Conservation (phyloP, 1,140 invertebrate species). For the Hydropsyche tenuis region DNA sequence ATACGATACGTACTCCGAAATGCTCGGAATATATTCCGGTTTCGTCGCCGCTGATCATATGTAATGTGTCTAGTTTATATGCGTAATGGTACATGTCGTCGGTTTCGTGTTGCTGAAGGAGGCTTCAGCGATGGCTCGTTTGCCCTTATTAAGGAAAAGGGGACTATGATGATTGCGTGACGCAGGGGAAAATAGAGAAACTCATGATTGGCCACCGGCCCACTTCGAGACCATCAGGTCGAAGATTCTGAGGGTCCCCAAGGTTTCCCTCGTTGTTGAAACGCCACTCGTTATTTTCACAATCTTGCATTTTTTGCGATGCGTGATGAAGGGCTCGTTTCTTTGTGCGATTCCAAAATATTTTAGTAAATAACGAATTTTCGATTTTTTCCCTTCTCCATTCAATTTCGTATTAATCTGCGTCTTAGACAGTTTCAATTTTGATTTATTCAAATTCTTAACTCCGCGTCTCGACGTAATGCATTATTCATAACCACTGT, state of each 20-base stretch:
- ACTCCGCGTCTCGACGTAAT: slow-evolving; percentile 9
- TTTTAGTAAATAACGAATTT: background rate
- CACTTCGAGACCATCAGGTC: slow-evolving; percentile 17
- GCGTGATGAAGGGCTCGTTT: slow-evolving; percentile 30
- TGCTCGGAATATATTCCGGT: too few relatives aligned
- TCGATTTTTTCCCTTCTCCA: background rate
- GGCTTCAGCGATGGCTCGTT: slow-evolving; percentile 15
- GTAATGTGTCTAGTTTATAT: too few relatives aligned
- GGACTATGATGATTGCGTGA: background rate
- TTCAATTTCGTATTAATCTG: background rate
- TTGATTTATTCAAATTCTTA: slow-evolving; percentile 36
- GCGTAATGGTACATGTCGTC: slow-evolving; percentile 7
- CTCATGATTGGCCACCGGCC: slow-evolving; percentile 26
- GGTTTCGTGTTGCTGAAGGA: slow-evolving; percentile 18
- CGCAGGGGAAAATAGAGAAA: slow-evolving; percentile 6
- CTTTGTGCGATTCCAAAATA: background rate
- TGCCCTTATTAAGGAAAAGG: slow-evolving; percentile 26
- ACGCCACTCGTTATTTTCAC: slow-evolving; percentile 23
- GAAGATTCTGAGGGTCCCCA: background rate
- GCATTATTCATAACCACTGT: slow-evolving; percentile 31
- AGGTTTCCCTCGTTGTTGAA: background rate
- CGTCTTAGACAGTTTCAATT: too few relatives aligned
- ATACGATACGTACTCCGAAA: too few relatives aligned
- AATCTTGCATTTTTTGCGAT: slow-evolving; percentile 21
- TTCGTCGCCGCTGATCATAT: too few relatives aligned